Base-by-base conservation (phyloP, 1,140 invertebrate genomes). In the Popillia japonica region DNA sequence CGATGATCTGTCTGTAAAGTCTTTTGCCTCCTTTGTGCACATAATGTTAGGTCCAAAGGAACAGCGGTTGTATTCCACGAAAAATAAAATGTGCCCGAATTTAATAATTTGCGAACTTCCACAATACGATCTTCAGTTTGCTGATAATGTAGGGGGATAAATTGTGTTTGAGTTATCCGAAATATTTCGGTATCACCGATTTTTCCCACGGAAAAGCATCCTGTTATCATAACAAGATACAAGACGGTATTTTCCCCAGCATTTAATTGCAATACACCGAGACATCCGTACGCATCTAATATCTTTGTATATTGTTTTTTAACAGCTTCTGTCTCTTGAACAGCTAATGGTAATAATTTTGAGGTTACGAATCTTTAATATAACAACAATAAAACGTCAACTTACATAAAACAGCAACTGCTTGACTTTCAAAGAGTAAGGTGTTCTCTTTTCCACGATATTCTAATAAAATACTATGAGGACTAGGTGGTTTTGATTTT, bases 61-160 rank as follows among this genome's bases (percentile, higher is more conserved):
- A 77, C 40, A 76, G 78, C 78, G 14, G 81, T 81, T 27, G 83
- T 83, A 73, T 84, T 90, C 93, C 96, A 97, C 0, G 96, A 95
- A 87, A 99, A 99, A 85, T 99, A 99, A 87, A 99, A 99, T 17
- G 97, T 98, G 10, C 97, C 97, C 23, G 97, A 98, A 87, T 97
- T 98, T 3, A 99, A 88, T 41, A 99, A 88, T 88, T 98, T 98
- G 77, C 94, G 88, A 40, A 90, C 91, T 86, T 98, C 93, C 78
- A 91, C 88, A 81, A 97, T 92, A 85, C 93, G 89, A 80, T 96
- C 95, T 82, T 96, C 94, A 82, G 92, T 90, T 77, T 92, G 90
- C 80, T 93, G 92, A 85, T 96, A 94, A 84, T 94, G 92, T 68
- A 99, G 87, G 3, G 97, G 96, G 2, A 98, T 89, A 86, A 98